These are phyloP conservation scores for Aegithalos caudatus DNA, from an alignment of 2,113 vertebrate species.

Conservation along the genomic window DNA sequence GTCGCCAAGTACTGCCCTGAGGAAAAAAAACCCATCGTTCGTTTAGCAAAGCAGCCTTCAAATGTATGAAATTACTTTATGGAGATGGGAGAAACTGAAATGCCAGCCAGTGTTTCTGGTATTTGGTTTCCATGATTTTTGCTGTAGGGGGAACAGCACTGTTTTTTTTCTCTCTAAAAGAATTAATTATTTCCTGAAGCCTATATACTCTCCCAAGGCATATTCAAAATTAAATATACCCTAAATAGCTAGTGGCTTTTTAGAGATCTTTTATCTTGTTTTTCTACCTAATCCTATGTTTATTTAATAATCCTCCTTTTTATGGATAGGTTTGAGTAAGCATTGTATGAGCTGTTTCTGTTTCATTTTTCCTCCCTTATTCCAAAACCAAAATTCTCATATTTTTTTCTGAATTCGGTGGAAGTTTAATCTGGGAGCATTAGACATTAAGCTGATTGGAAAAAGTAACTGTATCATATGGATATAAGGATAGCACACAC, in stretches of 20 bases:
- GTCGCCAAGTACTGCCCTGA: neutral
- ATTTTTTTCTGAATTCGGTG: neutral
- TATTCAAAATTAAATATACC: neutral
- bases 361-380: neutral
- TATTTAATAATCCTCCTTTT: neutral
- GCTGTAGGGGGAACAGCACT: neutral
- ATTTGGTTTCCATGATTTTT: neutral
- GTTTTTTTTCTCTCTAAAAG: neutral
- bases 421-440: neutral
- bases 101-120: neutral
- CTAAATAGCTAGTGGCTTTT: neutral
- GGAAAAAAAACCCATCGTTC: neutral
- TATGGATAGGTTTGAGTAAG: neutral
- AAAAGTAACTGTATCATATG: neutral
- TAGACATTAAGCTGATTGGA: neutral
- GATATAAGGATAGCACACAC: neutral
- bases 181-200: slow-evolving; percentile 2
- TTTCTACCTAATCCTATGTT: neutral
- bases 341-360: neutral
- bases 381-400: neutral
- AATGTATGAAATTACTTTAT: neutral
- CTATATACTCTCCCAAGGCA: neutral
- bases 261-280: neutral
- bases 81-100: neutral
- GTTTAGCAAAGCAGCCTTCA: neutral